phyloP scores from a whole-genome alignment of 2,797 vertebrate species.

The Natrix natrix region DNA sequence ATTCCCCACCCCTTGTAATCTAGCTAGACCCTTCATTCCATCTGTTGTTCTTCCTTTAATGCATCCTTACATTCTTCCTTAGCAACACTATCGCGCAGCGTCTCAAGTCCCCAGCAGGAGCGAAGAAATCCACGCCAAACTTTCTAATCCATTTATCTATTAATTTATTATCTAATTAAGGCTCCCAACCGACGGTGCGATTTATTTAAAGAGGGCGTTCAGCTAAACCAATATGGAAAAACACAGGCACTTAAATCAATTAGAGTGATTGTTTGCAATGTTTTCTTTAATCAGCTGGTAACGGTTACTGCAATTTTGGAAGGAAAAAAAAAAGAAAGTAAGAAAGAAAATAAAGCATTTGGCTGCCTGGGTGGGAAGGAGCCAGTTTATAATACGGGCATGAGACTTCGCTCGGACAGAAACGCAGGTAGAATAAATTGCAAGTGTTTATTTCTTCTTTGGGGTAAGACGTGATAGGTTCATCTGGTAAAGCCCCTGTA shows the following conservation, averaged over 20 bases:
- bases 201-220: slow-evolving; percentile 74
- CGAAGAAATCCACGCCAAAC: slow-evolving; percentile 58
- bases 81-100: slow-evolving; percentile 48
- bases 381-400: neutral
- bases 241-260: slow-evolving; percentile 69
- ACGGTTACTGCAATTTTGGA: slow-evolving; percentile 17
- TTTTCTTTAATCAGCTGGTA: slow-evolving; percentile 66
- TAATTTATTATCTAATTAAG: slow-evolving; percentile 80
- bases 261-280: slow-evolving; percentile 64
- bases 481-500: neutral
- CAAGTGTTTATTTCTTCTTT: neutral
- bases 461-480: neutral
- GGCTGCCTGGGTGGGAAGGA: slow-evolving; percentile 10
- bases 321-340: slow-evolving; percentile 13
- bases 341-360: slow-evolving; percentile 20
- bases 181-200: slow-evolving; percentile 64
- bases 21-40: neutral
- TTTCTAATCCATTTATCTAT: slow-evolving; percentile 76
- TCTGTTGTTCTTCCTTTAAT: slow-evolving; percentile 38
- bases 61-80: slow-evolving; percentile 53
- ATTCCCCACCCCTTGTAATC: too few relatives aligned
- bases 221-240: slow-evolving; percentile 70
- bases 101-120: slow-evolving; percentile 48
- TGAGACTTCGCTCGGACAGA: neutral
- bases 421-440: neutral